Percentiles rank a stretch among this genome's conserved stretches.
Conservation (phyloP, 2,113 vertebrate genomes). For the Podilymbus podiceps region DNA sequence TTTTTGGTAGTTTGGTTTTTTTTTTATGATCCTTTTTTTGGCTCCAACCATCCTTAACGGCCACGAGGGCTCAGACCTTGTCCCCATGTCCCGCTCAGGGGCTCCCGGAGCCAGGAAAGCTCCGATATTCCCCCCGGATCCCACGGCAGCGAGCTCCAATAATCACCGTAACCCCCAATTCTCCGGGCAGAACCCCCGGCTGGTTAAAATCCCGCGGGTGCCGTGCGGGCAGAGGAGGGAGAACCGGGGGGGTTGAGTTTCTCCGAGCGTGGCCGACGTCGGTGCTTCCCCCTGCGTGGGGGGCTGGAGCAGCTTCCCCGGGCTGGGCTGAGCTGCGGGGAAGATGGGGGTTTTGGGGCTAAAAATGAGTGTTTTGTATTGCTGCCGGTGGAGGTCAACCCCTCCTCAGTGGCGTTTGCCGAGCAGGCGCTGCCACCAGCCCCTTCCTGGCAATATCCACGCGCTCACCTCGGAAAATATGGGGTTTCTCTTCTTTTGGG, state of each 20-base stretch:
- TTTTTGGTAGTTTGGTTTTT: too few relatives aligned
- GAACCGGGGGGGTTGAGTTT: not conserved
- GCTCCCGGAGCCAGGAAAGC: not conserved
- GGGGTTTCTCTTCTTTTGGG: accelerated
- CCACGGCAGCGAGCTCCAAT: not conserved
- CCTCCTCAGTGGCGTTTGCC: accelerated
- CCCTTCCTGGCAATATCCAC: not conserved
- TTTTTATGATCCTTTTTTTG: too few relatives aligned
- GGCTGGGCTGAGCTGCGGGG: not conserved
- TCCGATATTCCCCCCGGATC: not conserved
- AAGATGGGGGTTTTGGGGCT: not conserved
- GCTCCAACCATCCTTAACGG: not conserved
- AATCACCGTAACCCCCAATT: accelerated
- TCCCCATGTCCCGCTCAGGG: not conserved
- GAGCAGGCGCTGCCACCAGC: not conserved
- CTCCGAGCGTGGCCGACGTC: accelerated
- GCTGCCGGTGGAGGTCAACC: not conserved
- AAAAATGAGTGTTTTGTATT: not conserved
- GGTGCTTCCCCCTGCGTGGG: not conserved
- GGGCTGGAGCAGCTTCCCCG: not conserved
- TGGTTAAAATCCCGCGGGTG: accelerated
- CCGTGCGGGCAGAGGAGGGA: accelerated
- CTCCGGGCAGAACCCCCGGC: accelerated
- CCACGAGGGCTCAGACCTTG: accelerated
- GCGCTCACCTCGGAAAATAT: accelerated